phyloP scores from a whole-genome alignment of 2,888 invertebrate species.

The Drosophila subsilvestris region DNA sequence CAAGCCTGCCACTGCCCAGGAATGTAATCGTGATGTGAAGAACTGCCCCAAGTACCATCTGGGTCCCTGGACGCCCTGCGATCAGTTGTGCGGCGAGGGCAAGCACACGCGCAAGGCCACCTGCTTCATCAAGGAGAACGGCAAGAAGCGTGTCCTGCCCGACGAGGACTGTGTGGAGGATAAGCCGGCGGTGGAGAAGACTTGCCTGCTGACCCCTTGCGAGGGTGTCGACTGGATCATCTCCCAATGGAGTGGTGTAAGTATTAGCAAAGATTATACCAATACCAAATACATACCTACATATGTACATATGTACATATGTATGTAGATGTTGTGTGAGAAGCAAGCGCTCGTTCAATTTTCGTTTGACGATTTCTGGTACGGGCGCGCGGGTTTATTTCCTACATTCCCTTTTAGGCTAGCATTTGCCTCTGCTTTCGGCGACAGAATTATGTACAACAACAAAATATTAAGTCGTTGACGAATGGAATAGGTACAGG shows the following conservation, averaged over 20 bases:
- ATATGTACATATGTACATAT: too few relatives aligned
- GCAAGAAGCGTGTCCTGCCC: conserved; percentile 88
- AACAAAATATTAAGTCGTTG: too few relatives aligned
- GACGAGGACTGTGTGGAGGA: conserved; percentile 88
- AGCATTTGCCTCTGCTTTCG: too few relatives aligned
- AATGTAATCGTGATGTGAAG: conserved; percentile 89
- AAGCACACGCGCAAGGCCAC: conserved; percentile 91
- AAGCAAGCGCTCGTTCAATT: too few relatives aligned
- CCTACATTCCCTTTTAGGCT: too few relatives aligned
- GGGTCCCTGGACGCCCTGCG: conserved; percentile 97
- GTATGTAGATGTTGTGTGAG: too few relatives aligned
- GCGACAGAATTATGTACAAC: too few relatives aligned
- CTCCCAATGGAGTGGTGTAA: conserved; percentile 94
- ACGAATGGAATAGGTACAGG: too few relatives aligned
- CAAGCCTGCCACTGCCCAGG: conserved; percentile 88
- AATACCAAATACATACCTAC: too few relatives aligned
- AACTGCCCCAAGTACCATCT: conserved; percentile 94
- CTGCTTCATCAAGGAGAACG: conserved; percentile 89
- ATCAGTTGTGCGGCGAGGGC: conserved; percentile 95
- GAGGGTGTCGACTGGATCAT: conserved; percentile 96
- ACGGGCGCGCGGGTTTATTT: too few relatives aligned
- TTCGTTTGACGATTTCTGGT: too few relatives aligned
- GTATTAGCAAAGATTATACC: too few relatives aligned
- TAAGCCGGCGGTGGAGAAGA: conserved; percentile 89
- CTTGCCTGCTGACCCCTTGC: conserved; percentile 92